phyloP scores from a whole-genome alignment of 2,797 vertebrate genomes.

The Neostethus bicornis region DNA sequence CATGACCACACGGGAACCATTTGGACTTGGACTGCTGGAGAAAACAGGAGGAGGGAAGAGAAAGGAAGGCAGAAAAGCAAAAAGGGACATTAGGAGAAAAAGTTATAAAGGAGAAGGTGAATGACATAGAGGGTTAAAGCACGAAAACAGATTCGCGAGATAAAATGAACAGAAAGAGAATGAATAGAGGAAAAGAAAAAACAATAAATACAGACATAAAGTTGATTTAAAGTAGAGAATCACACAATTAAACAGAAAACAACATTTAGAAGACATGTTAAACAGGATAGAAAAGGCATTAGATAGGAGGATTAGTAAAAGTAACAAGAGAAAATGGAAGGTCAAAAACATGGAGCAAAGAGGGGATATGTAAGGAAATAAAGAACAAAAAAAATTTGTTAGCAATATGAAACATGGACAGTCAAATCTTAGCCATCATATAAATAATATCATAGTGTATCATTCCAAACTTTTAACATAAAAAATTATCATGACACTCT shows the following conservation, averaged over 20 bases:
- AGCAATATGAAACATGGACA: conserved; percentile 16
- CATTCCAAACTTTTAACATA: no score
- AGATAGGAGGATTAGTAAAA: background rate
- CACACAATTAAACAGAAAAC: background rate
- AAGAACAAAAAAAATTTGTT: conserved; percentile 16
- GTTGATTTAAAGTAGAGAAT: conserved; percentile 1
- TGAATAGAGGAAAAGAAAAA: conserved; percentile 9
- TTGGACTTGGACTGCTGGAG: conserved; percentile 76
- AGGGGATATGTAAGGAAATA: background rate
- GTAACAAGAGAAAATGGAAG: background rate
- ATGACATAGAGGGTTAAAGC: conserved; percentile 27
- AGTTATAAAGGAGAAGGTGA: conserved; percentile 28
- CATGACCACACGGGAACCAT: conserved; percentile 76
- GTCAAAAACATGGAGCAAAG: conserved; percentile 7
- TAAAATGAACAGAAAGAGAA: conserved; percentile 16
- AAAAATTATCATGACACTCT: background rate
- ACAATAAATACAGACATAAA: conserved; percentile 4
- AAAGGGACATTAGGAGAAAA: conserved; percentile 12
- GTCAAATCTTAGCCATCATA: background rate
- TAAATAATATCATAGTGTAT: no score
- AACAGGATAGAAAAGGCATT: conserved; percentile 5
- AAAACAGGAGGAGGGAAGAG: conserved; percentile 35
- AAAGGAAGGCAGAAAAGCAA: conserved; percentile 28
- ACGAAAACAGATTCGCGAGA: conserved; percentile 18
- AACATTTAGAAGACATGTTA: conserved; percentile 13